Evolutionary conservation across 2,888 invertebrate species (phyloP).

Genomic region (Galerucella pusilla): DNA sequence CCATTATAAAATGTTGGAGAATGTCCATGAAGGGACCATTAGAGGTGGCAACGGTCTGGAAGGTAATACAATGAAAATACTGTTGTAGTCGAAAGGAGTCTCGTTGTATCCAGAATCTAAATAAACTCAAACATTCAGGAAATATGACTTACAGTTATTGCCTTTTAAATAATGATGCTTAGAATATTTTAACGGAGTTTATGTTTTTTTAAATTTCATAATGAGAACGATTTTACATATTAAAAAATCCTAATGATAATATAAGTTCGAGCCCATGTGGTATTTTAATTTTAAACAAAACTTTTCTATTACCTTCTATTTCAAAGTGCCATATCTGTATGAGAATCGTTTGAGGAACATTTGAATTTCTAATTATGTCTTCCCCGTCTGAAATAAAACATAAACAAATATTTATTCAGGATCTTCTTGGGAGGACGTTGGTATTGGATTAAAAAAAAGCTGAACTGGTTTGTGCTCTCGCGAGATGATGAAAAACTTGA

Average conservation of each 20-base stretch:
- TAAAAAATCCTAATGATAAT: not conserved
- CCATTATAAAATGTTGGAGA: conserved; percentile 64
- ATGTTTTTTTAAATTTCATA: too few relatives aligned
- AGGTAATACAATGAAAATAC: conserved; percentile 64
- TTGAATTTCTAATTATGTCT: conserved; percentile 56
- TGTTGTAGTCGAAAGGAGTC: conserved; percentile 56
- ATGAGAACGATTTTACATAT: not conserved
- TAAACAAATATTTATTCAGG: conserved; percentile 60
- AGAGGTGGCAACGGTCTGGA: conserved; percentile 66
- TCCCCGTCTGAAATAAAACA: conserved; percentile 58
- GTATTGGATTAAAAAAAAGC: conserved; percentile 40
- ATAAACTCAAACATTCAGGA: conserved; percentile 27
- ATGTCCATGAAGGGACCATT: conserved; percentile 63
- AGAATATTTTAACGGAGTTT: too few relatives aligned
- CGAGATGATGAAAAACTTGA: conserved; percentile 42
- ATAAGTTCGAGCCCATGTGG: not conserved
- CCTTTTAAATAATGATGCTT: too few relatives aligned
- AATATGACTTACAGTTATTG: conserved; percentile 17
- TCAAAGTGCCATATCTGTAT: conserved; percentile 46
- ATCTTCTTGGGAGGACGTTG: conserved; percentile 41
- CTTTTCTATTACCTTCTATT: conserved; percentile 4
- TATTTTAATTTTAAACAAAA: not conserved
- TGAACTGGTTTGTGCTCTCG: conserved; percentile 40
- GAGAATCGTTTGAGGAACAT: conserved; percentile 50
- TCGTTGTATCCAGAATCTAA: conserved; percentile 19